Percentiles rank a stretch among this genome's conserved stretches.
Evolutionary conservation across 2,113 vertebrate species (phyloP).

Genomic region (Orycteropus afer): DNA sequence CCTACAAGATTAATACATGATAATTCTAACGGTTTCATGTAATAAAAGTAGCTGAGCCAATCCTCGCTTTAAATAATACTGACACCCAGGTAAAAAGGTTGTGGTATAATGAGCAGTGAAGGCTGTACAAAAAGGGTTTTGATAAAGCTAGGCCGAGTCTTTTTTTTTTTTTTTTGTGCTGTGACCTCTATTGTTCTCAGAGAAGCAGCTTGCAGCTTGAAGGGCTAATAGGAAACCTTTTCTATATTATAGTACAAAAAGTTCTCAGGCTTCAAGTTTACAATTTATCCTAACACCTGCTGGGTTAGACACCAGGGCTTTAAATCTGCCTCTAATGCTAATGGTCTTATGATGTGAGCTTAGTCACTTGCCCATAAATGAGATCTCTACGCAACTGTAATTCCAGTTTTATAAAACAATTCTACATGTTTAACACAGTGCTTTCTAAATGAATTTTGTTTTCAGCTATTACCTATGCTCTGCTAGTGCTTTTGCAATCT

Average conservation of each 20-base stretch:
- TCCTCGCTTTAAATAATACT: neutral
- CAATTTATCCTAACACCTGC: constrained; percentile 57
- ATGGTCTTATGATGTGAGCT: neutral
- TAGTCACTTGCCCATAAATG: neutral
- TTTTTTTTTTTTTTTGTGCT: neutral
- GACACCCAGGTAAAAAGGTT: neutral
- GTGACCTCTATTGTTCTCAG: constrained; percentile 26
- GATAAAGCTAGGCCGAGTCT: neutral
- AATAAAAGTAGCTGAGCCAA: neutral
- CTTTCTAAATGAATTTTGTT: neutral
- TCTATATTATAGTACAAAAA: neutral
- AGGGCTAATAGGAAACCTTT: constrained; percentile 14
- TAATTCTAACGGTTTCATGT: neutral
- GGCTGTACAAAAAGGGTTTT: neutral
- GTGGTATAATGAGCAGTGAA: neutral
- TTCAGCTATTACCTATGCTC: neutral
- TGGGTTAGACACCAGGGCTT: neutral
- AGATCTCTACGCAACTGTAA: neutral
- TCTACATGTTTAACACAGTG: neutral
- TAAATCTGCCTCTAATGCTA: neutral
- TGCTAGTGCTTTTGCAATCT: neutral
- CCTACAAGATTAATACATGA: neutral
- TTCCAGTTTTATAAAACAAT: neutral
- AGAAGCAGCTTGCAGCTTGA: constrained; percentile 44
- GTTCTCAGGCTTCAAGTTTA: constrained; percentile 27